Evolutionary conservation across 1,140 invertebrate genomes (phyloP).

Genomic region (Trachymyrmex cornetzi): DNA sequence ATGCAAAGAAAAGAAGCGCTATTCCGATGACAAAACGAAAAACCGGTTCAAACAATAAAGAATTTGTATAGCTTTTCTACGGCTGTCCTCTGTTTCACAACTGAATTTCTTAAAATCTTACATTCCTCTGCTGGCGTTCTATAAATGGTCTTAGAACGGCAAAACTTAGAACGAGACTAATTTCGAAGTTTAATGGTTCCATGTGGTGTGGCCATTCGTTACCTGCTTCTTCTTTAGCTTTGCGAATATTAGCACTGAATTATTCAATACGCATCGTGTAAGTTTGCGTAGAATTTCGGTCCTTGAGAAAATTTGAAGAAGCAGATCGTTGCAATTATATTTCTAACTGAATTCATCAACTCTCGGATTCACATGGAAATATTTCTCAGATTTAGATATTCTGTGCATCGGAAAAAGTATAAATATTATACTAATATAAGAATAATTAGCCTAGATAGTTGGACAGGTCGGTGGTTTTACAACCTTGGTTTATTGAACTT

Average conservation of each 20-base stretch:
- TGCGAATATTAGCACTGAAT: conserved; percentile 35
- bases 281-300: conserved; percentile 20
- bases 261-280: conserved; percentile 44
- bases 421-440: background rate
- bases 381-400: background rate
- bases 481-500: background rate
- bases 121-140: background rate
- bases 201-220: background rate
- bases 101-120: background rate
- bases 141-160: background rate
- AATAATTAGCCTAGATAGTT: background rate
- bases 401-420: background rate
- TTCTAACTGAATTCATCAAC: background rate
- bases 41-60: background rate
- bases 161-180: background rate
- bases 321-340: conserved; percentile 25
- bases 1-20: background rate
- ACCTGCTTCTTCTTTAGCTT: conserved; percentile 44
- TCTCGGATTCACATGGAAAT: background rate
- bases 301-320: conserved; percentile 20
- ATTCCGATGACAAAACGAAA: background rate
- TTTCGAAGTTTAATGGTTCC: background rate
- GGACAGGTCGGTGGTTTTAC: background rate
- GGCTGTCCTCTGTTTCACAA: background rate
- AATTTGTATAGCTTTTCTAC: background rate